phyloP scores from a whole-genome alignment of 2,888 invertebrate genomes.

The Campoletis raptor region DNA sequence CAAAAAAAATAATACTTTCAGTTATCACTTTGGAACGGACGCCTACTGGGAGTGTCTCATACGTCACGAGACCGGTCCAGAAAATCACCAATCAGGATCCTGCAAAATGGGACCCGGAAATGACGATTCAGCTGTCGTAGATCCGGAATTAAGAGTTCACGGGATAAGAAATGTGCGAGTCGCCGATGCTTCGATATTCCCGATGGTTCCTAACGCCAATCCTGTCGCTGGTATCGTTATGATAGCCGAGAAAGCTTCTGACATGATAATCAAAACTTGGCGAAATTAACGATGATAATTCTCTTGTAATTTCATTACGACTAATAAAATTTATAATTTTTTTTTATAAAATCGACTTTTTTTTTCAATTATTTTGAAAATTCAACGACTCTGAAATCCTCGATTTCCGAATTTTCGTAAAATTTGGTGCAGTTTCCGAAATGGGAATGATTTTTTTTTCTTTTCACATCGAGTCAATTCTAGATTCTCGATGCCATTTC shows the following conservation, averaged over 20 bases:
- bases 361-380: not conserved
- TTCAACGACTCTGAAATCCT: too few relatives aligned
- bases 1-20: slow-evolving; percentile 69
- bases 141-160: slow-evolving; percentile 87
- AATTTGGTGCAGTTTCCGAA: too few relatives aligned
- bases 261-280: slow-evolving; percentile 87
- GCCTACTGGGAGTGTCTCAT: slow-evolving; percentile 90
- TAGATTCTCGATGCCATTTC: too few relatives aligned
- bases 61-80: slow-evolving; percentile 87
- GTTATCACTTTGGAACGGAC: slow-evolving; percentile 87
- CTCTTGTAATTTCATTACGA: not conserved
- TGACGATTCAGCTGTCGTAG: slow-evolving; percentile 87
- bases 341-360: too few relatives aligned
- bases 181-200: slow-evolving; percentile 90
- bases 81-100: slow-evolving; percentile 89
- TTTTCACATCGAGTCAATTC: too few relatives aligned
- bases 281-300: slow-evolving; percentile 40
- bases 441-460: not conserved
- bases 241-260: slow-evolving; percentile 91
- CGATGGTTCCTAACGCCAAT: slow-evolving; percentile 88
- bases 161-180: slow-evolving; percentile 88
- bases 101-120: slow-evolving; percentile 87
- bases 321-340: slow-evolving; percentile 21
- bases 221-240: slow-evolving; percentile 90
- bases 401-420: too few relatives aligned